phyloP scores from a whole-genome alignment of 2,888 invertebrate genomes.

The Rhodophaea formosa region DNA sequence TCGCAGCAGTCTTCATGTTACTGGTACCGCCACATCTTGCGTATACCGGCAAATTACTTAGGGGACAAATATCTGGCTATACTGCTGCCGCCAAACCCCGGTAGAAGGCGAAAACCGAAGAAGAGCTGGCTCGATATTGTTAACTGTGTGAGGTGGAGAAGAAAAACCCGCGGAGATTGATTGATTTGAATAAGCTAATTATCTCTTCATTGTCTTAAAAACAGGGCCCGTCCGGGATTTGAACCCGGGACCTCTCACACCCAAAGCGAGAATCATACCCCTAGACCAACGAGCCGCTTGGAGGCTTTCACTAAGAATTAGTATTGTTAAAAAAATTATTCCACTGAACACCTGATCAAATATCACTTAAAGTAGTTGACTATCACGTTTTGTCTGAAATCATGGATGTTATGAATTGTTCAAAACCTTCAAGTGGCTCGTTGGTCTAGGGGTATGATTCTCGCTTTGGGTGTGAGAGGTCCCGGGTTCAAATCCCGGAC shows the following conservation, averaged over 20 bases:
- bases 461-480: slow-evolving; percentile 73
- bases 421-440: slow-evolving; percentile 44
- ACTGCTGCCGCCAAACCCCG: no score
- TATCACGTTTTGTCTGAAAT: not conserved
- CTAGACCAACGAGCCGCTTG: slow-evolving; percentile 64
- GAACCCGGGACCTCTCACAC: slow-evolving; percentile 75
- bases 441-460: slow-evolving; percentile 72
- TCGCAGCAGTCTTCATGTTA: no score
- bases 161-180: no score
- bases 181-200: no score
- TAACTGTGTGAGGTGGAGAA: no score
- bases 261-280: slow-evolving; percentile 70
- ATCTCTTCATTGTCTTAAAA: slow-evolving; percentile 22
- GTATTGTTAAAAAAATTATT: no score
- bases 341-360: not conserved
- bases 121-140: no score
- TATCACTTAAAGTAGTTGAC: not conserved
- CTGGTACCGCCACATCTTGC: no score
- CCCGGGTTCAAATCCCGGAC: slow-evolving; percentile 75
- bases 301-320: not conserved
- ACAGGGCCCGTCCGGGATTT: slow-evolving; percentile 68
- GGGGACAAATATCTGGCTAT: no score
- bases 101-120: no score
- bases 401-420: not conserved
- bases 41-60: no score